Conservation (phyloP, 2,888 invertebrate species). For the Antheraea yamamai region DNA sequence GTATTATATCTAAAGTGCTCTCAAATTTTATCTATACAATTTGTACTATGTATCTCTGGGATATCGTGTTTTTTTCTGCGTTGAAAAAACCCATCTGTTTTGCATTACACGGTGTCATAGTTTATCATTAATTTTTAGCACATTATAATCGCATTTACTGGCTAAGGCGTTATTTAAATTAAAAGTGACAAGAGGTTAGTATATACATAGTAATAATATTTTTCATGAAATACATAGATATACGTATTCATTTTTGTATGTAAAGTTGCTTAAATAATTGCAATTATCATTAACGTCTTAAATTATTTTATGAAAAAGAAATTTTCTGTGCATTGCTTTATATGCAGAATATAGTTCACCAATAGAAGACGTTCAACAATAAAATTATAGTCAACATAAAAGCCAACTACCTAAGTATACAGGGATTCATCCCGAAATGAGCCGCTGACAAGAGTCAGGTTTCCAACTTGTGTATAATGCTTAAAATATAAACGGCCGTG, state of each 20-base stretch:
- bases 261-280: not conserved
- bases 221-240: not conserved
- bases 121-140: not conserved
- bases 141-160: conserved; percentile 1
- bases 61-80: not conserved
- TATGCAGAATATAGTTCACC: not conserved
- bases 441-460: too few species aligned
- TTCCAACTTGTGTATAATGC: too few species aligned
- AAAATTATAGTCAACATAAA: not conserved
- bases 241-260: not conserved
- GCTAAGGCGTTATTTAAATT: not conserved
- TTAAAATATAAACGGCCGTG: too few species aligned
- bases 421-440: too few species aligned
- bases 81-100: conserved; percentile 13
- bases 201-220: not conserved
- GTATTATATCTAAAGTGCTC: conserved; percentile 50
- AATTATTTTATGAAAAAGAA: not conserved
- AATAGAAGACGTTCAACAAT: not conserved
- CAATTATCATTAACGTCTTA: not conserved
- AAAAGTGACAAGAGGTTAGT: not conserved
- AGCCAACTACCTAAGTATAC: too few species aligned
- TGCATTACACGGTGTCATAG: conserved; percentile 15
- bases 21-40: conserved; percentile 23
- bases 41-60: conserved; percentile 15
- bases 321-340: not conserved